These are phyloP conservation scores for Myopa tessellatipennis DNA, from an alignment of 2,888 invertebrate genomes.

Conservation along the genomic window DNA sequence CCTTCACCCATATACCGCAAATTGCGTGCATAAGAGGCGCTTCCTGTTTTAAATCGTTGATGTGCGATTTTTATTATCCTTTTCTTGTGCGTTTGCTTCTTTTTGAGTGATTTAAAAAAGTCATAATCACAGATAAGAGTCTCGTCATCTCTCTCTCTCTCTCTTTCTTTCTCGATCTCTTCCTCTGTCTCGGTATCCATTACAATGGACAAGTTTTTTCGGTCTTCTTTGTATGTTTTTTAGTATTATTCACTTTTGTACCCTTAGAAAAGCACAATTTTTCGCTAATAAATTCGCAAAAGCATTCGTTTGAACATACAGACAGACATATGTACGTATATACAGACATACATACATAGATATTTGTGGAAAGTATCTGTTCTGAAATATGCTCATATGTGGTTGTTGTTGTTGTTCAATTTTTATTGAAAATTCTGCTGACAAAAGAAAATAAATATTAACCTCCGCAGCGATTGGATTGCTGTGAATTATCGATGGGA, in stretches of 20 bases:
- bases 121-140: constrained; percentile 66
- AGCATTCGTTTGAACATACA: not conserved
- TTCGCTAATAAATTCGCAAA: not conserved
- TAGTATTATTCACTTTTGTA: not conserved
- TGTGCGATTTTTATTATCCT: constrained; percentile 44
- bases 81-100: constrained; percentile 33
- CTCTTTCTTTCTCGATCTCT: not conserved
- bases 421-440: constrained; percentile 61
- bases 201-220: constrained; percentile 51
- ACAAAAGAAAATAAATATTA: constrained; percentile 54
- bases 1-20: constrained; percentile 19
- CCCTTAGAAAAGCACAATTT: not conserved
- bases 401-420: constrained; percentile 33
- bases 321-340: constrained; percentile 1
- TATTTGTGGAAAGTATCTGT: constrained; percentile 35
- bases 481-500: not conserved
- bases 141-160: constrained; percentile 51
- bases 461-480: constrained; percentile 1
- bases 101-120: constrained; percentile 58
- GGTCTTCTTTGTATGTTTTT: not conserved
- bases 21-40: constrained; percentile 55
- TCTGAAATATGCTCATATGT: constrained; percentile 24
- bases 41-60: constrained; percentile 65
- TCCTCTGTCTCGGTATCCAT: constrained; percentile 53
- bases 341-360: not conserved